A percentile compares a stretch with the other conserved stretches of the same genome.
phyloP scores from a whole-genome alignment of 2,888 invertebrate genomes.

The Drosophila infuscata region DNA sequence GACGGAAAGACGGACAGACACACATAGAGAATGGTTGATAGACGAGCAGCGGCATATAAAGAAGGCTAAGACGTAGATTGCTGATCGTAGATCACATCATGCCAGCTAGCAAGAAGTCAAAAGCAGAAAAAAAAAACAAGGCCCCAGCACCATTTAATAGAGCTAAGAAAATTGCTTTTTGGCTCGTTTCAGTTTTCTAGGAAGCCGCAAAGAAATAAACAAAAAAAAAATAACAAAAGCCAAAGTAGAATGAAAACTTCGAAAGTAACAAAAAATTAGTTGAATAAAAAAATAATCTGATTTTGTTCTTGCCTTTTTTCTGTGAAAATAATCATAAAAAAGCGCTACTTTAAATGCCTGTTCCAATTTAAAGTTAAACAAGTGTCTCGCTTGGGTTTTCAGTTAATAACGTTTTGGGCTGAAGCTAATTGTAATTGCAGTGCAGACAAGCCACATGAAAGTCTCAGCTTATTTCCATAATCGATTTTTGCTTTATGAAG shows the following conservation, averaged over 20 bases:
- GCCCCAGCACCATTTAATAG: slow-evolving; percentile 22
- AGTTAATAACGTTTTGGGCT: neutral
- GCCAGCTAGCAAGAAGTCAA: neutral
- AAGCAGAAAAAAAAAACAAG: neutral
- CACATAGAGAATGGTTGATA: slow-evolving; percentile 5
- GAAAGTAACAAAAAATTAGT: slow-evolving; percentile 13
- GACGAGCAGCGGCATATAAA: slow-evolving; percentile 14
- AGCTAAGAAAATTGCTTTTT: slow-evolving; percentile 36
- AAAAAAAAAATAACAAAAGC: neutral
- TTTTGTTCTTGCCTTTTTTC: neutral
- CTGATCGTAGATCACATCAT: slow-evolving; percentile 23
- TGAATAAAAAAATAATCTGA: neutral
- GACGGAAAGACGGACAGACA: neutral
- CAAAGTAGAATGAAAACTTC: slow-evolving; percentile 15
- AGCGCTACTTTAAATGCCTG: too few relatives aligned
- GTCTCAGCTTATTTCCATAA: slow-evolving; percentile 17
- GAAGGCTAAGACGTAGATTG: slow-evolving; percentile 14
- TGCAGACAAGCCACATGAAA: neutral
- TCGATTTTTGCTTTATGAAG: slow-evolving; percentile 1
- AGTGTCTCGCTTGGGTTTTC: neutral
- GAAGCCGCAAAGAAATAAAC: slow-evolving; percentile 12
- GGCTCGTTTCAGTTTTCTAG: slow-evolving; percentile 29
- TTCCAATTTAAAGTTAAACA: neutral
- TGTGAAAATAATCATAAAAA: neutral
- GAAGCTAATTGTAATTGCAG: neutral